These are phyloP conservation scores for Stenopsyche tienmushanensis DNA, from an alignment of 1,140 invertebrate genomes.

Conservation along the genomic window DNA sequence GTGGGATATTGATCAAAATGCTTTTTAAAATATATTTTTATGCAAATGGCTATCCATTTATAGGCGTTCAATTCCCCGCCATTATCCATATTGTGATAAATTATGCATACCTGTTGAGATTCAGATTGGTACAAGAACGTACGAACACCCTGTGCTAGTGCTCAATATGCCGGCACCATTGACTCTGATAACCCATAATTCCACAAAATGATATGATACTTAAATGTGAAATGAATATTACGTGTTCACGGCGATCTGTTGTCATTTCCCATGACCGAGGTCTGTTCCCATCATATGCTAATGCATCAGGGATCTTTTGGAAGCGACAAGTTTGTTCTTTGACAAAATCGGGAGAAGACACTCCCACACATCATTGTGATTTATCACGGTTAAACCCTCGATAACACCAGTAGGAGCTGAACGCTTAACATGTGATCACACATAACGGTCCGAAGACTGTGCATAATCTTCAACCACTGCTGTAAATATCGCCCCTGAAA, in stretches of 20 bases:
- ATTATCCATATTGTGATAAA: too few relatives aligned
- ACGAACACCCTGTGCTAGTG: constrained; percentile 10
- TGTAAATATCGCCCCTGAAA: too few relatives aligned
- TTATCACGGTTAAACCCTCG: background rate
- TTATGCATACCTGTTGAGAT: too few relatives aligned
- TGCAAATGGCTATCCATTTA: too few relatives aligned
- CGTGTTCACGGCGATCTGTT: constrained; percentile 38
- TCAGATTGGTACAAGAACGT: background rate
- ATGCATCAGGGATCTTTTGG: background rate
- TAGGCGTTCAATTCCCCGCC: too few relatives aligned
- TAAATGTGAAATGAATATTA: constrained; percentile 41
- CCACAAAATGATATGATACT: constrained; percentile 42
- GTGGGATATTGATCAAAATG: too few relatives aligned
- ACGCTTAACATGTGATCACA: too few relatives aligned
- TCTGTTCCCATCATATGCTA: constrained; percentile 26
- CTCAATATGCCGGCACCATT: constrained; percentile 15
- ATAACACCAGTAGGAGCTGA: background rate
- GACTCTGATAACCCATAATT: constrained; percentile 39
- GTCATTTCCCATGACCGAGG: constrained; percentile 40
- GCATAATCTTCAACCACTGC: too few relatives aligned
- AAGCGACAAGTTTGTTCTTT: background rate
- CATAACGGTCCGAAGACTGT: too few relatives aligned
- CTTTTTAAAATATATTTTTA: too few relatives aligned
- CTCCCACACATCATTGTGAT: background rate
- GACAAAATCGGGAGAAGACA: background rate